phyloP scores from a whole-genome alignment of 2,888 invertebrate species.

The Drosophila paramelanica region DNA sequence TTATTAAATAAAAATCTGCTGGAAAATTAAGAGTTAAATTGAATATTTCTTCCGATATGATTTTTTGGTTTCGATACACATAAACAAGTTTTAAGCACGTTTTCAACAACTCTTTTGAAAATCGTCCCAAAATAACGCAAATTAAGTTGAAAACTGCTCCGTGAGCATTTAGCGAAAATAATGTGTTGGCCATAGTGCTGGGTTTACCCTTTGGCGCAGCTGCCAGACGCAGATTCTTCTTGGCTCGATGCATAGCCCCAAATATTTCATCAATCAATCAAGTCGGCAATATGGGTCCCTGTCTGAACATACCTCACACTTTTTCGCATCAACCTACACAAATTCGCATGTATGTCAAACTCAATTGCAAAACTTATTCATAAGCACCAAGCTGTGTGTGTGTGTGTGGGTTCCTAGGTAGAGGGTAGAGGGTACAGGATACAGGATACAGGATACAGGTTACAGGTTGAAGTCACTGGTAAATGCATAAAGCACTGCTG shows the following conservation, averaged over 20 bases:
- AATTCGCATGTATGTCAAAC: conserved; percentile 58
- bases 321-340: conserved; percentile 7
- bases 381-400: conserved; percentile 31
- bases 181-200: conserved; percentile 20
- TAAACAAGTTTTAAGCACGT: no score
- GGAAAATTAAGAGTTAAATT: background rate
- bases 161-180: conserved; percentile 9
- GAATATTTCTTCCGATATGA: background rate
- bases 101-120: no score
- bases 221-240: background rate
- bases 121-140: background rate
- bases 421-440: background rate
- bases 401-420: no score
- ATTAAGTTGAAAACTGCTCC: background rate
- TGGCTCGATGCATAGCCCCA: background rate
- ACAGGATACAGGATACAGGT: no score
- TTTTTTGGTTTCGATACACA: no score
- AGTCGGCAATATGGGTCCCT: conserved; percentile 1
- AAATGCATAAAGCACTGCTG: conserved; percentile 39
- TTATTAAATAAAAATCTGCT: background rate
- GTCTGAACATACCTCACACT: background rate
- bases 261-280: conserved; percentile 54
- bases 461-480: background rate
- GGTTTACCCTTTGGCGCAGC: conserved; percentile 2
- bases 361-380: conserved; percentile 64